phyloP scores from a whole-genome alignment of 2,888 invertebrate genomes.

The Alviniconcha strummeri region DNA sequence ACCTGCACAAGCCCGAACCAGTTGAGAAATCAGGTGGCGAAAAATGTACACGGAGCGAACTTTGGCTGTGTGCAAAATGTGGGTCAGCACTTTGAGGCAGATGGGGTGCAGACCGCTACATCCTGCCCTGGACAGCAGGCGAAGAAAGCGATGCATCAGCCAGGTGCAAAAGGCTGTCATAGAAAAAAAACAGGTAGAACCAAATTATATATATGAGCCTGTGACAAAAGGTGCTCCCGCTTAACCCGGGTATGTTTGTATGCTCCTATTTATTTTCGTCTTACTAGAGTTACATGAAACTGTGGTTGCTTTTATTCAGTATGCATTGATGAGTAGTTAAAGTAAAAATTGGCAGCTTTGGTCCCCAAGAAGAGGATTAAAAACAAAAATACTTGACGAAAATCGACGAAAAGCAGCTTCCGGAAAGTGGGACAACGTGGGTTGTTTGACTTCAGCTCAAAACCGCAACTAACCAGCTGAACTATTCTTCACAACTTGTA shows the following conservation, averaged over 20 bases:
- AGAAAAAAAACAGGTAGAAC: not conserved
- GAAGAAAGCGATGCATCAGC: conserved; percentile 55
- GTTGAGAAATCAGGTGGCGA: conserved; percentile 46
- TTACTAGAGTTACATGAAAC: too few relatives aligned
- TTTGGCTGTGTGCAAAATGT: conserved; percentile 48
- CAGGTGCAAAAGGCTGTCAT: conserved; percentile 60
- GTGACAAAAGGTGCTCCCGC: not conserved
- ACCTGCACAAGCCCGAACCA: conserved; percentile 44
- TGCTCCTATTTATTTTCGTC: too few relatives aligned
- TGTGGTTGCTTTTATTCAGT: too few relatives aligned
- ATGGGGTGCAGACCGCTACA: conserved; percentile 49
- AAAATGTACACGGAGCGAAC: conserved; percentile 51
- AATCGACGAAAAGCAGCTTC: too few relatives aligned
- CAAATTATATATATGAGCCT: not conserved
- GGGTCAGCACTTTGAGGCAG: conserved; percentile 48
- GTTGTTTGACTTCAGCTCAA: too few relatives aligned
- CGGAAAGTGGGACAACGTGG: too few relatives aligned
- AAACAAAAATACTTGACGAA: too few relatives aligned
- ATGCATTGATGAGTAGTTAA: too few relatives aligned
- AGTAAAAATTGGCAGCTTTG: too few relatives aligned
- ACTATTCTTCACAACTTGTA: too few relatives aligned
- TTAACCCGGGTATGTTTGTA: not conserved
- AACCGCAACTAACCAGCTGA: too few relatives aligned
- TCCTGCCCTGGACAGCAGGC: conserved; percentile 51
- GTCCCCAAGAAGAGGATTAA: too few relatives aligned